Evolutionary conservation across 2,888 invertebrate species (phyloP), one percentile per base, ranked within the genome.

Genomic region (Macropis europaea): DNA sequence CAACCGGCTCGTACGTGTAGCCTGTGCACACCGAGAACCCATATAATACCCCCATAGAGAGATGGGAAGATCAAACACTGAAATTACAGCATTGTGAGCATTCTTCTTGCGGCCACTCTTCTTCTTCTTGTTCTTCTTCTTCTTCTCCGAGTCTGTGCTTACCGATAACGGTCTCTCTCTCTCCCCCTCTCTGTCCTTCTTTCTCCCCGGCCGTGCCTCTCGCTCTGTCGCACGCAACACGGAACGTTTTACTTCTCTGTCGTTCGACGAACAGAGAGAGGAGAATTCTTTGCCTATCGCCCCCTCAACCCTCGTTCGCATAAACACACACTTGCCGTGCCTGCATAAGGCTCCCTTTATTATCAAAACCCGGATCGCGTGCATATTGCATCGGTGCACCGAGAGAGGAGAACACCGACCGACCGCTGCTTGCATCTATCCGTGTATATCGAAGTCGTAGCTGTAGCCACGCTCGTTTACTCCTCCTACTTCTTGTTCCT

Each of bases 51-150:
- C 82, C 83, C 79, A 83, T 82, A 83, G 81, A 84, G 74, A 86
- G 87, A 88, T 87, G 86, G 86, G 82, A 82, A 88, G 88, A 89
- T 88, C 87, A 88, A 88, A 89, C 87, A 88, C 86, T 87, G 85
- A 88, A 88, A 88, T 89, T 88, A 88, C 88, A 88, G 87, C 85
- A 88, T 88, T 88, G 87, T 87, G 85, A 86, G 84, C 86, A 88
- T 88, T 89, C 87, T 84, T 85, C 86, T 85, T 82, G 79, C 79
- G 75, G 74, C 77, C 78, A 79, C 79, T 80, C 79, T 79, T 76
- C 79, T 79, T 67, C 74, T 71, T 64, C 66, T 66, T 68, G 60
- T 72, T 57, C 69, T 67, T 47, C 68, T 47, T 47, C 45, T 42
- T 60, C 52, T 32, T 57, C 63, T 48, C 60, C 69, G 48, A 63